Base-by-base conservation (phyloP, 2,888 invertebrate genomes). In the Coecobrya sp. region DNA sequence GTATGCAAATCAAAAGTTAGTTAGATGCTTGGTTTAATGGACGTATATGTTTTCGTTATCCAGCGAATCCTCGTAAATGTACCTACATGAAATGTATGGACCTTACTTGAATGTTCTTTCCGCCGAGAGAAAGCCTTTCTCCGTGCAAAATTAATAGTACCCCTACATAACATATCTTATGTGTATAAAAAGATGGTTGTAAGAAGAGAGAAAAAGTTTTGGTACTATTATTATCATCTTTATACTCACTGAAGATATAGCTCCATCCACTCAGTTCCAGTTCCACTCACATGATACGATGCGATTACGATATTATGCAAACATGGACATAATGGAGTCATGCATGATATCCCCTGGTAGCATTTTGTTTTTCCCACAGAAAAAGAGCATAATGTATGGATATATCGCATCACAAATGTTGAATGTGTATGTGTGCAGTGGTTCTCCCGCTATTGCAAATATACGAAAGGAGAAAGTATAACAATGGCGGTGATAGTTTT, bases 281-380 rank as follows among this genome's bases (percentile, higher is more conserved):
- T 62, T 82, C 11, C 62, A 62, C 82, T 62, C 62, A 62, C 82
- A 82, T 62, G 82, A 59, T 82, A 42, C 70, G 76, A 85, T 62
- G 55, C 86, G 55, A 92, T 92, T 87, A 87, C 70, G 68, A 87
- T 92, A 92, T 92, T 92, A 92, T 92, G 91, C 87, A 92, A 92
- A 92, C 87, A 92, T 55, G 87, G 87, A 59, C 91, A 87, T 87
- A 92, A 87, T 87, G 91, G 87, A 87, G 91, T 92, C 87, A 87
- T 92, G 91, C 91, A 92, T 91, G 91, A 91, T 81, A 82, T 87
- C 87, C 73, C 91, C 68, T 68, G 86, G 86, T 87, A 91, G 91
- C 91, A 73, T 79, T 89, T 86, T 81, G 68, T 73, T 86, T 65
- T 86, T 79, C 30, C 65, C 36, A 30, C 52, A 79, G 76, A 55